Percentiles rank a stretch among this genome's conserved stretches.
These are phyloP conservation scores for Peromyscus aztecus DNA, from an alignment of 2,797 vertebrate species.

Conservation along the genomic window DNA sequence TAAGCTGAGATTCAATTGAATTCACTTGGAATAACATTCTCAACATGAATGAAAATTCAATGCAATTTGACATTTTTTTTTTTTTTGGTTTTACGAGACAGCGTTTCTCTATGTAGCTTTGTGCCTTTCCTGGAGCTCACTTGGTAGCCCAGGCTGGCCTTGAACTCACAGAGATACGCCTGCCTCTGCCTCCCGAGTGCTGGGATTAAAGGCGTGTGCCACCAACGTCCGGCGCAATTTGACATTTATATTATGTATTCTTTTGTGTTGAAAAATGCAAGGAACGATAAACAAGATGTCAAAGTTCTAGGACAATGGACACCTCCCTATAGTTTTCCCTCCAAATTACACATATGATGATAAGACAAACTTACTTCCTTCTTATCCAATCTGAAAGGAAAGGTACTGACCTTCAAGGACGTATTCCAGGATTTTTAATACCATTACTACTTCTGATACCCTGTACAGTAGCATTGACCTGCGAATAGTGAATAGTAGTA, in stretches of 20 bases:
- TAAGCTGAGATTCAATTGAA: background rate
- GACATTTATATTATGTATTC: slow-evolving; percentile 1
- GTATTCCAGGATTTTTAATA: background rate
- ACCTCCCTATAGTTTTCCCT: background rate
- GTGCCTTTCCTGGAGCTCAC: too few relatives aligned
- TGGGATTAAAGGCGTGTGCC: too few relatives aligned
- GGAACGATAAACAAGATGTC: too few relatives aligned
- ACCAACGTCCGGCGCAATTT: too few relatives aligned
- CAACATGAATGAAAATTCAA: background rate
- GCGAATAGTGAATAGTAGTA: too few relatives aligned
- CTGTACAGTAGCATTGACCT: background rate
- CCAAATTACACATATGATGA: background rate
- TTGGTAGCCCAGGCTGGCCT: too few relatives aligned
- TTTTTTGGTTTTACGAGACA: too few relatives aligned
- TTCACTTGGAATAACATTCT: background rate
- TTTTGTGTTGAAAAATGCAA: background rate
- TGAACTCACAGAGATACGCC: too few relatives aligned
- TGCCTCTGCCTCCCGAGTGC: too few relatives aligned
- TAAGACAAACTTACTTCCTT: background rate
- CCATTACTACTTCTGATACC: too few relatives aligned
- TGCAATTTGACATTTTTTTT: background rate
- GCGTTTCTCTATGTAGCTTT: too few relatives aligned
- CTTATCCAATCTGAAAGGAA: background rate
- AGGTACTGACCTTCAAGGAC: too few relatives aligned
- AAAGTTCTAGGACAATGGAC: background rate